Conservation (phyloP, 2,888 invertebrate genomes). For the Choreutis nemorana region DNA sequence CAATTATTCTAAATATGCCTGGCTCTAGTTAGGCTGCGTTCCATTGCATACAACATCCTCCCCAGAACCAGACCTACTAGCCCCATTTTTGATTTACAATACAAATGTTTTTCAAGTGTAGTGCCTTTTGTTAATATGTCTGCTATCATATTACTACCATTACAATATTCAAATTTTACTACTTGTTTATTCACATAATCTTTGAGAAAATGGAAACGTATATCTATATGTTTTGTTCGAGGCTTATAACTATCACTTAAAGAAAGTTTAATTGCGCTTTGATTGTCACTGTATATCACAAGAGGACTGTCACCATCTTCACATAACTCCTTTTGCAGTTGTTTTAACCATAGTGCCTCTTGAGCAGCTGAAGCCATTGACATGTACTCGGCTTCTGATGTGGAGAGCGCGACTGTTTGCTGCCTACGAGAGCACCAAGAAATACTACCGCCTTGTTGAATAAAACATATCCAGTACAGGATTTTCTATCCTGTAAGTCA, state of each 20-base stretch:
- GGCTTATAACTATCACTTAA: conserved; percentile 14
- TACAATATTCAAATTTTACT: conserved; percentile 11
- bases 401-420: conserved; percentile 15
- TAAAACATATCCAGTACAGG: conserved; percentile 14
- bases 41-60: conserved; percentile 7
- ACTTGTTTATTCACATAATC: conserved; percentile 8
- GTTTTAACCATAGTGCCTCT: conserved; percentile 13
- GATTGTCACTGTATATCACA: conserved; percentile 13
- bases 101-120: conserved; percentile 10
- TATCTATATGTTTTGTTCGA: conserved; percentile 14
- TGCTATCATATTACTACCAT: conserved; percentile 10
- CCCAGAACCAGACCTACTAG: conserved; percentile 9
- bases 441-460: conserved; percentile 17
- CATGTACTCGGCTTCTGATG: conserved; percentile 16
- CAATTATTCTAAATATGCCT: too few species aligned
- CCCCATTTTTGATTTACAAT: conserved; percentile 11
- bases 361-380: conserved; percentile 11
- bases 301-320: conserved; percentile 10
- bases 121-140: conserved; percentile 12
- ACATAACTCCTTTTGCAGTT: conserved; percentile 11
- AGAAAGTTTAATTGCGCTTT: conserved; percentile 15
- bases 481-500: conserved; percentile 10
- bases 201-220: conserved; percentile 11
- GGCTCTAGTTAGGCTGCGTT: too few species aligned
- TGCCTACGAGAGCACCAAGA: conserved; percentile 17